Percentiles rank a stretch among this genome's conserved stretches.
Evolutionary conservation across 2,888 invertebrate genomes (phyloP).

Genomic region (Dione vanillae): DNA sequence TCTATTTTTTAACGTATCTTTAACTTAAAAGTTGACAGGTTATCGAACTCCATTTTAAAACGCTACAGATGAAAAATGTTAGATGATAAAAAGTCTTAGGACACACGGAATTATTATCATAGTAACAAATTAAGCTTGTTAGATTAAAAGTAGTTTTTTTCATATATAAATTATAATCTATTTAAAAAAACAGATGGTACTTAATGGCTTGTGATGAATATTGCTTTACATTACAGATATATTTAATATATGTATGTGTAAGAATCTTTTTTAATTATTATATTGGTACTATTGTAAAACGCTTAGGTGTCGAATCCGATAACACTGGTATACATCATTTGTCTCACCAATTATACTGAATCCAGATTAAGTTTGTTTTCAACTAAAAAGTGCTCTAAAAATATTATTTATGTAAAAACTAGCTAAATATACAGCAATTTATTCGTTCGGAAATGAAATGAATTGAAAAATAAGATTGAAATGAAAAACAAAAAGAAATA

Average conservation of each 20-base stretch:
- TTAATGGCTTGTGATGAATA: conserved; percentile 13
- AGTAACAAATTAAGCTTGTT: conserved; percentile 20
- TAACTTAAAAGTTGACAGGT: conserved; percentile 35
- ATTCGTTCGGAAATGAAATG: neutral
- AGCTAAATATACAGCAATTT: neutral
- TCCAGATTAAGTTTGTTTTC: neutral
- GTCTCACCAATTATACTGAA: neutral
- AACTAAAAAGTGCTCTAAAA: neutral
- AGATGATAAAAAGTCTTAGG: conserved; percentile 17
- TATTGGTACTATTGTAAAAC: neutral
- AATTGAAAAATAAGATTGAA: conserved; percentile 3
- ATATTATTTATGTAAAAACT: neutral
- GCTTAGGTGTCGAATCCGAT: neutral
- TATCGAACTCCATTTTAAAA: conserved; percentile 30
- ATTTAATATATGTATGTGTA: neutral
- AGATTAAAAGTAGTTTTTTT: conserved; percentile 19
- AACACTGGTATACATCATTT: conserved; percentile 3
- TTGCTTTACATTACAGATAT: conserved; percentile 4
- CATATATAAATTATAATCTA: neutral
- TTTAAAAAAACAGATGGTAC: conserved; percentile 1
- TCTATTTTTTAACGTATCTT: conserved; percentile 30
- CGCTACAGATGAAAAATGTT: conserved; percentile 22
- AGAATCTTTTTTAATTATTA: neutral
- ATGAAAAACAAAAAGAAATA: neutral
- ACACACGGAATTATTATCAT: conserved; percentile 20